A percentile compares a stretch with the other conserved stretches of the same genome.
These are phyloP conservation scores for Notolabrus celidotus DNA, from an alignment of 2,797 vertebrate genomes.

Conservation along the genomic window DNA sequence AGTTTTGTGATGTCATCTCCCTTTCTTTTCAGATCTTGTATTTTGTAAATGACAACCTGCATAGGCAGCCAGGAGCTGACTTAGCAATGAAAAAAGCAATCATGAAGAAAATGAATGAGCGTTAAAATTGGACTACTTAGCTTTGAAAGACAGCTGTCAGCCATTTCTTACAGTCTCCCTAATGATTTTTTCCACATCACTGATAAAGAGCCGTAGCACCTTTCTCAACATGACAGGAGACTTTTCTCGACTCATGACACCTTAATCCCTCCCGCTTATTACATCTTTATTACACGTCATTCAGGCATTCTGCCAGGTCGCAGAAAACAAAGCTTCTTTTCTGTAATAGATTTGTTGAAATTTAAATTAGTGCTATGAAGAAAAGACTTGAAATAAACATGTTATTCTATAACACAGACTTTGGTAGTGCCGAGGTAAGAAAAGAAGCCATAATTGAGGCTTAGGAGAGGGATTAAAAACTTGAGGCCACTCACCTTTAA, in stretches of 20 bases:
- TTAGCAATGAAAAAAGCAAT: conserved; percentile 57
- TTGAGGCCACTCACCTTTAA: conserved; percentile 68
- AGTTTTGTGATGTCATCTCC: conserved; percentile 6
- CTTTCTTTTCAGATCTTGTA: conserved; percentile 46
- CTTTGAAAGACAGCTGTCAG: conserved; percentile 80
- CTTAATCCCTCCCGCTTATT: conserved; percentile 63
- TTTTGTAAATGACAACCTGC: conserved; percentile 50
- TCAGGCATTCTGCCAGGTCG: conserved; percentile 39
- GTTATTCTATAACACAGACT: conserved; percentile 16
- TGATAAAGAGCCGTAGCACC: conserved; percentile 54
- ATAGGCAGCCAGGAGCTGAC: conserved; percentile 19
- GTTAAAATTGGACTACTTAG: conserved; percentile 32
- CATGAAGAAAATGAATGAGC: conserved; percentile 65
- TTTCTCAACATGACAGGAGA: conserved; percentile 48
- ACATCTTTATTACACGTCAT: conserved; percentile 52
- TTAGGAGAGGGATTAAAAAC: conserved; percentile 68
- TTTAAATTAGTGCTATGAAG: conserved; percentile 16
- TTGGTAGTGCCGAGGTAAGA: conserved; percentile 14
- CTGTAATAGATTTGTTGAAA: not conserved
- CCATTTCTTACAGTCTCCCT: conserved; percentile 60
- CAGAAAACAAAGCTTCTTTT: conserved; percentile 18
- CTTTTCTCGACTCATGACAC: conserved; percentile 64
- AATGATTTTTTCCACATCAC: conserved; percentile 56
- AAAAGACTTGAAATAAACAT: not conserved
- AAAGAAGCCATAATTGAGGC: conserved; percentile 56